These are phyloP conservation scores for Syrphus vitripennis DNA, from an alignment of 2,888 invertebrate species.

Conservation along the genomic window DNA sequence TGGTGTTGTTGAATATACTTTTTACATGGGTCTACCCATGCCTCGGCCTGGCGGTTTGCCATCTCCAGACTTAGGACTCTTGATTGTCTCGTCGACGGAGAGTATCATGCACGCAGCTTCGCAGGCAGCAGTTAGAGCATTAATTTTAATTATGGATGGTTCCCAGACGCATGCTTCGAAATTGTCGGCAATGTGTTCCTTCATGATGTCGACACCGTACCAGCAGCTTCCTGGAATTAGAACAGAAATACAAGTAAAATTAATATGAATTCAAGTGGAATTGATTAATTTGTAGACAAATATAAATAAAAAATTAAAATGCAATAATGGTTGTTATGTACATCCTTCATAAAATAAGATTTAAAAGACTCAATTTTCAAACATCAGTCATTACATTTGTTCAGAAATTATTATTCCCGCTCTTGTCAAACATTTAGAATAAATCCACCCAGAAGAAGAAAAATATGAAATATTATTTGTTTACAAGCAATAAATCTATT, in stretches of 20 bases:
- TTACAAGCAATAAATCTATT: conserved; percentile 16
- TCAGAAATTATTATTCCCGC: neutral
- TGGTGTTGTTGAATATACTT: conserved; percentile 51
- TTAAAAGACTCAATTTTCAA: neutral
- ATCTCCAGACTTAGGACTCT: conserved; percentile 88
- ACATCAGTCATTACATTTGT: neutral
- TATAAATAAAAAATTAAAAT: neutral
- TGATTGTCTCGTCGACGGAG: conserved; percentile 99
- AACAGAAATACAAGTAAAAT: conserved; percentile 27
- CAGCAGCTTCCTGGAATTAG: conserved; percentile 87
- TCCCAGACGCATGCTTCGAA: conserved; percentile 98
- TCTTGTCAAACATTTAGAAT: neutral
- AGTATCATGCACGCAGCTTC: conserved; percentile 97
- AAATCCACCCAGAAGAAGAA: neutral
- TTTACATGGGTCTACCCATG: conserved; percentile 88
- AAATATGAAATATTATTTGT: conserved; percentile 10
- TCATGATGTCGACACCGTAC: conserved; percentile 97
- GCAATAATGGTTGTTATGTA: neutral
- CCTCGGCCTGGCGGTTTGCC: conserved; percentile 85
- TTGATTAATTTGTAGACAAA: neutral
- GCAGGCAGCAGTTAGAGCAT: conserved; percentile 97
- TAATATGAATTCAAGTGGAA: neutral
- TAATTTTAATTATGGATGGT: conserved; percentile 97
- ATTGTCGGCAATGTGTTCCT: conserved; percentile 97
- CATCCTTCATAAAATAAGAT: neutral